These are phyloP conservation scores for Tragopan temminckii DNA, from an alignment of 2,797 vertebrate species.

Conservation along the genomic window DNA sequence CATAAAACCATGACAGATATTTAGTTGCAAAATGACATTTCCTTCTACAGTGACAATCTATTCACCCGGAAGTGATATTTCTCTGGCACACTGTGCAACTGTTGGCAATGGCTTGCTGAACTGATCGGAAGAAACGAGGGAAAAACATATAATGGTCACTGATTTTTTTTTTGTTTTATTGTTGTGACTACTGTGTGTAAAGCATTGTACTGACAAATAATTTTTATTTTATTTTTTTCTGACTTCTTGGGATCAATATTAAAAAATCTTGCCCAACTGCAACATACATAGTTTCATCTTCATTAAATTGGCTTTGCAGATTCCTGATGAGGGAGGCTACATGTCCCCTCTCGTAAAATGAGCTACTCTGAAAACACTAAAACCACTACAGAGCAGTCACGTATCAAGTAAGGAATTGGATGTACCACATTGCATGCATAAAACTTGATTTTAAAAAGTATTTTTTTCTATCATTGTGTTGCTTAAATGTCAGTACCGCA, in stretches of 20 bases:
- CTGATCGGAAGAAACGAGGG: constrained; percentile 70
- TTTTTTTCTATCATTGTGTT: neutral
- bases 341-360: neutral
- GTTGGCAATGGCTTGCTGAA: constrained; percentile 78
- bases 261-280: constrained; percentile 10
- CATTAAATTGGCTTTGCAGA: constrained; percentile 34
- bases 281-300: neutral
- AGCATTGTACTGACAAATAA: constrained; percentile 52
- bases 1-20: no score
- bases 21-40: constrained; percentile 82
- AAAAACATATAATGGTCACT: constrained; percentile 48
- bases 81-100: constrained; percentile 73
- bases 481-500: neutral
- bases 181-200: constrained; percentile 75
- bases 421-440: neutral
- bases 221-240: constrained; percentile 52
- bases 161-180: constrained; percentile 70
- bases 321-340: neutral
- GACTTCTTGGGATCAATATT: constrained; percentile 63
- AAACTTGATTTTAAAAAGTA: neutral
- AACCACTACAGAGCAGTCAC: neutral
- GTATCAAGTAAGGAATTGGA: neutral
- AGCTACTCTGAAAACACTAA: neutral
- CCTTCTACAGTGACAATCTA: constrained; percentile 73
- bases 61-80: constrained; percentile 79